Evolutionary conservation across 2,888 invertebrate genomes (phyloP), one percentile per base, ranked within the genome.

Genomic region (Oxyteleia sp.): DNA sequence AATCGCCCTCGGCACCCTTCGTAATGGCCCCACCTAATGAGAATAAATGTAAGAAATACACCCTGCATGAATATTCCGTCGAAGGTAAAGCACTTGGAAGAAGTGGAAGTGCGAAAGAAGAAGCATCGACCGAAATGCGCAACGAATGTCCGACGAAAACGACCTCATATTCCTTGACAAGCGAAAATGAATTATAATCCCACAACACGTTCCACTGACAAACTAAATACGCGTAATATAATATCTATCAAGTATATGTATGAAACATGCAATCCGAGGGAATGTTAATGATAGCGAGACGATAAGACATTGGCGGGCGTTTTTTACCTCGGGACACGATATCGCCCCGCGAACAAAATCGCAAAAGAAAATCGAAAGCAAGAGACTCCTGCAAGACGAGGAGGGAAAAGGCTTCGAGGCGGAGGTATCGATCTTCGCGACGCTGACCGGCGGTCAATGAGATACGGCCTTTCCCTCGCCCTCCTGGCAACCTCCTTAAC

Each of bases 381-480:
- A 82, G 79, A 74, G 47, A 11, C n/a, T 38, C n/a, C n/a, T 13
- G 63, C 11, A 47, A 18, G 43, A 26, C n/a, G 59, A 43, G 41
- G 41, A 72, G 16, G 71, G 71, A 57, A 66, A 71, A 72, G 45
- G 61, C 71, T 64, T 69, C 35, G 35, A 38, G 76, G 38, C 11
- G 47, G 51, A 61, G 29, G 78, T 85, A 85, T 85, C 85, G 85
- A 85, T 85, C 85, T 78, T 74, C 78, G 81, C 78, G 81, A 81
- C 85, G 80, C 91, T 91, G 92, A 92, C 92, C 92, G 90, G 88
- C 92, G 93, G 92, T 93, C 92, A 93, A 93, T 93, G 92, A 93
- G 92, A 93, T 92, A 93, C 93, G 91, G 92, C 90, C 88, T 91
- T 87, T 88, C 88, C 90, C 88, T 87, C 85, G 85, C 87, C 87